These are phyloP conservation scores for Hippocampus kuda DNA, from an alignment of 2,797 vertebrate genomes.

Conservation along the genomic window DNA sequence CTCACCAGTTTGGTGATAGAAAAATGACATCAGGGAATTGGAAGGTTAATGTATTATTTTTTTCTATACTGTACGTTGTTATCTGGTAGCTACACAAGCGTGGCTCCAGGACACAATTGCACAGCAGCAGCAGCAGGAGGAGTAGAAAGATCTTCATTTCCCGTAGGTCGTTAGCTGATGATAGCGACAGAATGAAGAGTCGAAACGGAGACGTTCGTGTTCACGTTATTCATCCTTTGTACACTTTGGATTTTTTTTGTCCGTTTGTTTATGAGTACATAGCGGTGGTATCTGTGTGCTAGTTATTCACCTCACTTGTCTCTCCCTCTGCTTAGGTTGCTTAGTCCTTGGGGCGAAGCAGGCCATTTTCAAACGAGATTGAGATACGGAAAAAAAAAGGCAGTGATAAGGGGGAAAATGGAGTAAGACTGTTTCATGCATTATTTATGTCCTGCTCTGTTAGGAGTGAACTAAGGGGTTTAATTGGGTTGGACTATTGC, in stretches of 20 bases:
- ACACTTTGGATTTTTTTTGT: slow-evolving; percentile 2
- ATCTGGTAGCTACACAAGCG: neutral
- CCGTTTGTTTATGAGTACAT: slow-evolving; percentile 1
- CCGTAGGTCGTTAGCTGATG: slow-evolving; percentile 27
- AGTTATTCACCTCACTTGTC: slow-evolving; percentile 36
- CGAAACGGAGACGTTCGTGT: slow-evolving; percentile 13
- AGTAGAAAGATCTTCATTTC: neutral
- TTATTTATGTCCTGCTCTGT: slow-evolving; percentile 35
- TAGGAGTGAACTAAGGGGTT: neutral
- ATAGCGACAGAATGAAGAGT: slow-evolving; percentile 26
- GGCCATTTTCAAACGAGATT: slow-evolving; percentile 42
- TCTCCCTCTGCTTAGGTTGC: slow-evolving; percentile 12
- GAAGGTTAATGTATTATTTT: neutral
- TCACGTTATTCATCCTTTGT: neutral
- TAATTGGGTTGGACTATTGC: neutral
- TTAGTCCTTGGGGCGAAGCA: slow-evolving; percentile 18
- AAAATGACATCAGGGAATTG: neutral
- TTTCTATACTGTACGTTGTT: neutral
- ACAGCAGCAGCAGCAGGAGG: neutral
- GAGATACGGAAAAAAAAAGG: slow-evolving; percentile 14
- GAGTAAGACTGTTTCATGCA: slow-evolving; percentile 29
- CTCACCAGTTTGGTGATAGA: neutral
- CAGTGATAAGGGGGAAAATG: slow-evolving; percentile 33
- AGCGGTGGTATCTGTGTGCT: slow-evolving; percentile 8
- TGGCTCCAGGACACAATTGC: neutral